Base-by-base conservation (phyloP, 2,113 vertebrate genomes). In the Maccullochella peelii region DNA sequence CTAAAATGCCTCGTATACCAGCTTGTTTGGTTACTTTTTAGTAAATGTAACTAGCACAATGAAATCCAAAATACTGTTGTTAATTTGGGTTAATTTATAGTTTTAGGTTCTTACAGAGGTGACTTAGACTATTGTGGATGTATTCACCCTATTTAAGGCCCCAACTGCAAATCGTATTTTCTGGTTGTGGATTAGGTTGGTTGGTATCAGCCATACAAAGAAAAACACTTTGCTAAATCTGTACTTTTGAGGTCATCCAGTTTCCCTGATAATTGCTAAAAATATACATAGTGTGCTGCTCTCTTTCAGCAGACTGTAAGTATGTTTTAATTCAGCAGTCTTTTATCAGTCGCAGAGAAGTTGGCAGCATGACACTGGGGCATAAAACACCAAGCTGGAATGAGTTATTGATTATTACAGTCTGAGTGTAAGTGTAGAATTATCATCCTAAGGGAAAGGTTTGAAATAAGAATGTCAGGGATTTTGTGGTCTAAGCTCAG, bases 361-460 rank as follows among this genome's bases (percentile, higher is more conserved):
- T 81, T 65, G 63, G 78, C 76, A 87, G 59, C 36, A 38, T 69
- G 78, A 75, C 73, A 71, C 52, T 23, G 12, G 71, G 50, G 47
- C 30, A 79, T 77, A 76, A 78, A 79, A 72, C 69, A 78, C 25
- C 54, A 65, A 27, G 55, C 47, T 74, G 76, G 63, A 82, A 82
- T 83, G 75, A 87, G 62, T 91, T 87, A 86, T 83, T 87, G 88
- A 90, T 90, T 74, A 81, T 52, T 79, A 73, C 57, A 75, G 54
- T 69, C 67, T 68, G 38, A 25, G 3, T 52, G 50, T 50, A 71
- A 63, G 44, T 61, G 30, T 36, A 68, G 59, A 84, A 81, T 84
- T 77, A 77, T 86, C 44, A 40, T 80, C 75, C 61, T 50, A 3
- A 8, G 55, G 47, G 63, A 87, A 68, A 65, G 44, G 57, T 61